phyloP scores from a whole-genome alignment of 2,888 invertebrate genomes.

The Alentia gelatinosa region DNA sequence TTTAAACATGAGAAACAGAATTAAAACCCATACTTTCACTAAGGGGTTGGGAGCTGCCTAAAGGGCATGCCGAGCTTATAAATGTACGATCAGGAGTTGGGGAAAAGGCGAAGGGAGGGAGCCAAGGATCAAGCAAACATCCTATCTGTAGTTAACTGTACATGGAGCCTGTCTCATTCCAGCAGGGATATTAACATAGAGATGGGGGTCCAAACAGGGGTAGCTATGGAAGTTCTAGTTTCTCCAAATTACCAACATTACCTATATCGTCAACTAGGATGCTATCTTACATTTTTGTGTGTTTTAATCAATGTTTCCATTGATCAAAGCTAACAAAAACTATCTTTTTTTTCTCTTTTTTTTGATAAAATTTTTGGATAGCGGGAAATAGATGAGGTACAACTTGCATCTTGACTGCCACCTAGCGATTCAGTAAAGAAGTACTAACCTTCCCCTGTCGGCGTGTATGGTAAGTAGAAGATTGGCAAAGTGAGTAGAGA shows the following conservation, averaged over 20 bases:
- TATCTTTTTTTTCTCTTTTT: too few relatives aligned
- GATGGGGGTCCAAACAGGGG: not conserved
- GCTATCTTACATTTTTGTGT: too few relatives aligned
- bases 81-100: not conserved
- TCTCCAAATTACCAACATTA: not conserved
- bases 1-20: too few relatives aligned
- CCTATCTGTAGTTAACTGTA: not conserved
- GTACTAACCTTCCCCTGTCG: slow-evolving; percentile 35
- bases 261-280: not conserved
- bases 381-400: not conserved
- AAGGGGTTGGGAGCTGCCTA: not conserved
- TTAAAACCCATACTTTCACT: too few relatives aligned
- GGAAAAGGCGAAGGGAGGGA: not conserved
- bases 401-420: slow-evolving; percentile 26
- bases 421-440: not conserved
- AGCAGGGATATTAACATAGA: not conserved
- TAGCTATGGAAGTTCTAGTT: not conserved
- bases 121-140: not conserved
- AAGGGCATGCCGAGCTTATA: not conserved
- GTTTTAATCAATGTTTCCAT: too few relatives aligned
- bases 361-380: not conserved
- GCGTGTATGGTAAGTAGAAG: slow-evolving; percentile 2
- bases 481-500: not conserved
- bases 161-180: not conserved
- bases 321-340: too few relatives aligned